Percentiles rank a stretch among this genome's conserved stretches.
Conservation (phyloP, 2,797 vertebrate genomes). For the Podarcis lilfordi region DNA sequence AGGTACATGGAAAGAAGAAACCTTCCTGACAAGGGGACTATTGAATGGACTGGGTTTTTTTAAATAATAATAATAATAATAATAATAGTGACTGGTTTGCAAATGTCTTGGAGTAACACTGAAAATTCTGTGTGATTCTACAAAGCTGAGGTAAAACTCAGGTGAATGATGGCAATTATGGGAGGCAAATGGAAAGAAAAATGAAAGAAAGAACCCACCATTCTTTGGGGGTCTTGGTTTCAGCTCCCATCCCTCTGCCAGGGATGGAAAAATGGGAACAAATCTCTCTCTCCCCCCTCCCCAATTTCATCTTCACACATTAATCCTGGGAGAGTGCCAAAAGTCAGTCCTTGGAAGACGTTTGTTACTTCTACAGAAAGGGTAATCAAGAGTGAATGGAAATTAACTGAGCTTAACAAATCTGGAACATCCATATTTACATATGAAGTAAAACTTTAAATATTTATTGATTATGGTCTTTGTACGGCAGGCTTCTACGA, state of each 20-base stretch:
- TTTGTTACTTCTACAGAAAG: slow-evolving; percentile 27
- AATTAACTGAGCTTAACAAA: slow-evolving; percentile 38
- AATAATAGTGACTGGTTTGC: slow-evolving; percentile 38
- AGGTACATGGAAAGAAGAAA: slow-evolving; percentile 46
- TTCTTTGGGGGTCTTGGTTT: background rate
- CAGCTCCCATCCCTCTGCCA: background rate
- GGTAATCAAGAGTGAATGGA: slow-evolving; percentile 38
- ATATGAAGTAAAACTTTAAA: slow-evolving; percentile 44
- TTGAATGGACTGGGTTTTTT: slow-evolving; percentile 44
- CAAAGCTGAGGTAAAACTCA: slow-evolving; percentile 7
- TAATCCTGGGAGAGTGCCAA: background rate
- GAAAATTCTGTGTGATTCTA: slow-evolving; percentile 26
- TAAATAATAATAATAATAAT: too few relatives aligned
- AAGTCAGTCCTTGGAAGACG: slow-evolving; percentile 11
- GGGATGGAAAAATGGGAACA: background rate
- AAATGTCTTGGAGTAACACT: slow-evolving; percentile 29
- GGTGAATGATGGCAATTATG: background rate
- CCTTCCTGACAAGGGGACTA: slow-evolving; percentile 42
- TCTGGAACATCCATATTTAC: slow-evolving; percentile 47
- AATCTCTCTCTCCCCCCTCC: background rate
- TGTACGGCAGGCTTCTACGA: slow-evolving; percentile 34
- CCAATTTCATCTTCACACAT: background rate
- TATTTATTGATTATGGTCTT: slow-evolving; percentile 31
- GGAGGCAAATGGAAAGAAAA: background rate
- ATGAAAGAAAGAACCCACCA: background rate